Base-by-base conservation (phyloP, 2,797 vertebrate genomes). In the Hybognathus amarus region DNA sequence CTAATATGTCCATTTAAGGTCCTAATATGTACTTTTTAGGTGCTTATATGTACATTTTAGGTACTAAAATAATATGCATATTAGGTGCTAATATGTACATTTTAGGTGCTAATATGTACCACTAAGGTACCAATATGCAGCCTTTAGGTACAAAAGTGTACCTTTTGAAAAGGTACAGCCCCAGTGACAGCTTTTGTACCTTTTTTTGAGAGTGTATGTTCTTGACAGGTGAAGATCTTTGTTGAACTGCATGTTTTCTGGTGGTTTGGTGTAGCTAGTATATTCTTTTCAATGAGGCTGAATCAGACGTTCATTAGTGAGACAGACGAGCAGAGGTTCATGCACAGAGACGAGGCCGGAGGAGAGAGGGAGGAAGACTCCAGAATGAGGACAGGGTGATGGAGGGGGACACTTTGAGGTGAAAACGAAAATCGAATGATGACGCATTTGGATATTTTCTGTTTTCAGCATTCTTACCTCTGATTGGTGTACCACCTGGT, bases 401-500 rank as follows among this genome's bases (percentile, higher is more conserved):
- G 94, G 90, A 92, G 87, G 59, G 59, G 87, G 91, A 87, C 89
- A 89, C 89, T 89, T 81, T 78, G 87, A 82, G 83, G 85, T 89
- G 87, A 66, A 6, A 74, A 61, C 80, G 77, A 47, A n/a, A n/a
- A 47, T 66, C 45, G 61, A 52, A 67, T 27, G 42, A 90, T 87
- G 92, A 88, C n/a, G 88, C 89, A 89, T 91, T 74, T 87, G 88
- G 91, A 94, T 88, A 92, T 92, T 92, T 94, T 94, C 92, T 94
- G 92, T 93, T 94, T 94, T 94, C 92, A 95, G 96, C 97, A 97
- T 97, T 97, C 98, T 99, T 99, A 99, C 98, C 98, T 99, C 98
- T 96, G 96, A 99, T 98, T 94, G 98, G 97, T 95, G 98, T 98
- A 98, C 98, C 98, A 98, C 98, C 98, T 99, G 97, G 97, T 94